Conservation (phyloP, 2,888 invertebrate genomes). For the Asteroscopus sphinx region DNA sequence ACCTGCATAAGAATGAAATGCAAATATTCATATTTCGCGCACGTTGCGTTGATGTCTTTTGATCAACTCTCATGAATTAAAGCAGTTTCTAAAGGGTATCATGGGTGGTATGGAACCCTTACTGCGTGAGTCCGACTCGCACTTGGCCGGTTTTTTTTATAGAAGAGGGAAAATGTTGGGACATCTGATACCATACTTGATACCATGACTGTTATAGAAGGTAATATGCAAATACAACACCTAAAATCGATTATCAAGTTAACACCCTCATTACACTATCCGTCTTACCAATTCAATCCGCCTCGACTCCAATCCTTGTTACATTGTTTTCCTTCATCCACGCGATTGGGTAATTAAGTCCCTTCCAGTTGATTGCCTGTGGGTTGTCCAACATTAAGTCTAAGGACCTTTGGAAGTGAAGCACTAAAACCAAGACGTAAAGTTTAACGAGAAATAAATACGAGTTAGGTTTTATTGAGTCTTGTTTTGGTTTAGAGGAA, state of each 20-base stretch:
- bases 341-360: slow-evolving; percentile 69
- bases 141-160: too few species aligned
- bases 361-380: slow-evolving; percentile 67
- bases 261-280: slow-evolving; percentile 19
- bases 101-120: too few species aligned
- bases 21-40: too few species aligned
- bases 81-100: too few species aligned
- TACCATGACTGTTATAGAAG: too few species aligned
- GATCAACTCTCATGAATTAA: too few species aligned
- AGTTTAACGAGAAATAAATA: slow-evolving; percentile 45
- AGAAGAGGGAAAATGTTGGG: too few species aligned
- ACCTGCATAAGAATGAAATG: too few species aligned
- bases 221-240: not conserved
- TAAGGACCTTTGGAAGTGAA: slow-evolving; percentile 40
- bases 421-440: slow-evolving; percentile 34
- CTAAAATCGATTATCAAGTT: slow-evolving; percentile 8
- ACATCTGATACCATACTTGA: too few species aligned
- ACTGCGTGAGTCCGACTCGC: too few species aligned
- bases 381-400: slow-evolving; percentile 68
- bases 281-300: slow-evolving; percentile 35
- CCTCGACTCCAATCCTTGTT: slow-evolving; percentile 56
- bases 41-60: too few species aligned
- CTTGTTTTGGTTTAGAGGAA: slow-evolving; percentile 14
- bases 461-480: slow-evolving; percentile 29
- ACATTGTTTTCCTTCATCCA: slow-evolving; percentile 67